Evolutionary conservation across 2,888 invertebrate species (phyloP), one percentile per base, ranked within the genome.

Genomic region (Teleogryllus oceanicus): DNA sequence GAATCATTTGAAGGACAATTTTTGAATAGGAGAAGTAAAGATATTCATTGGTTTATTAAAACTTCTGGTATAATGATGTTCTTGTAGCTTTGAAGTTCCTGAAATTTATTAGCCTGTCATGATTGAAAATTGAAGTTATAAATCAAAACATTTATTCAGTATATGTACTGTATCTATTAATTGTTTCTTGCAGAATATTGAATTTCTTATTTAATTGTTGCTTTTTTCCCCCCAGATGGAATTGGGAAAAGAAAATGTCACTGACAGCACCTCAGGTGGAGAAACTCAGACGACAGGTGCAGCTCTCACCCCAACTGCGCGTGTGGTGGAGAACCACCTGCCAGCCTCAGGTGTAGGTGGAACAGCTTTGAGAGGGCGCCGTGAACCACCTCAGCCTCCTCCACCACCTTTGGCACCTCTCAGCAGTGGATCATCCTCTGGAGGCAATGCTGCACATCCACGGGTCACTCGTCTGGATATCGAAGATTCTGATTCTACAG

Each of bases 321-420:
- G 37, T 37, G 62, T 62, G 12, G 62, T 62, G 62, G 62, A 62
- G 62, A 62, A 62, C 8, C 62, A 62, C n/a, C n/a, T 20, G 74
- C 78, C 50, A 78, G 49, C 80, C 76, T 37, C 81, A 12, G 80
- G 84, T 62, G 83, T 82, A 49, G 85, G 85, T 80, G 78, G 76
- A 74, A 83, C 85, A 84, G 83, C 84, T 20, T 83, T 85, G 20
- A 87, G 87, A 81, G 86, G 86, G 37, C 86, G 88, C 81, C 85
- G 87, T 80, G 88, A 88, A 83, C 88, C 88, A 5, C 87, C 88
- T 11, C 88, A 88, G 82, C 88, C 88, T 11, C 88, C 87, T 77
- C 89, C 89, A 80, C 89, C 90, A 21, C 88, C 87, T 75, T 85
- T 88, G 83, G 88, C 88, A n/a, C 88, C 89, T 13, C 84, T 88